Evolutionary conservation across 2,888 invertebrate genomes (phyloP).

Genomic region (Melinaea marsaeus): DNA sequence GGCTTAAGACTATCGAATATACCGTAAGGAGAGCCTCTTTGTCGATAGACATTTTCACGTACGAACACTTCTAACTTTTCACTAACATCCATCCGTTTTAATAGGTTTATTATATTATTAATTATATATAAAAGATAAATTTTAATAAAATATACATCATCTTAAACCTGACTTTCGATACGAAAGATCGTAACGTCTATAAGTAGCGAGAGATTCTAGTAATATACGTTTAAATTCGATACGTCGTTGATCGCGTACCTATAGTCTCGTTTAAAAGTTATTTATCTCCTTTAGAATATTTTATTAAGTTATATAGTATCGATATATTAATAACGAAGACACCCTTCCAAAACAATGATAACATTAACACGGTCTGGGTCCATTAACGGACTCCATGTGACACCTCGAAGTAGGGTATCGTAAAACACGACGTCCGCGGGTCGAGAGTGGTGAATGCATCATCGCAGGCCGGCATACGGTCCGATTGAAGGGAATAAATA

Average conservation of each 20-base stretch:
- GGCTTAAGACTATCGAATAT: slow-evolving; percentile 13
- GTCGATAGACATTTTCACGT: slow-evolving; percentile 29
- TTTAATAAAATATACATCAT: not conserved
- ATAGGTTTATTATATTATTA: slow-evolving; percentile 9
- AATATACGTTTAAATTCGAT: too few relatives aligned
- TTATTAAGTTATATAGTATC: too few relatives aligned
- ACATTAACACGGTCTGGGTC: too few relatives aligned
- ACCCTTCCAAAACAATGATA: too few relatives aligned
- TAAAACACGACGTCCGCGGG: too few relatives aligned
- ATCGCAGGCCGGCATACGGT: too few relatives aligned
- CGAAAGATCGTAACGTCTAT: not conserved
- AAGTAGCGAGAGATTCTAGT: not conserved
- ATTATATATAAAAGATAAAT: not conserved
- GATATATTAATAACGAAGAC: too few relatives aligned
- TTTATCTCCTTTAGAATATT: too few relatives aligned
- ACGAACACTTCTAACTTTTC: slow-evolving; percentile 30
- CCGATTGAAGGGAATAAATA: too few relatives aligned
- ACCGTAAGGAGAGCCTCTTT: slow-evolving; percentile 27
- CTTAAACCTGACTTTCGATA: not conserved
- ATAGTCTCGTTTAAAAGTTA: not conserved
- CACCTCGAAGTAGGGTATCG: too few relatives aligned
- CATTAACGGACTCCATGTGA: too few relatives aligned
- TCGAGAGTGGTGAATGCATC: too few relatives aligned
- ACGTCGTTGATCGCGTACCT: not conserved
- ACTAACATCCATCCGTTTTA: slow-evolving; percentile 23